These are phyloP conservation scores for Xyrichtys novacula DNA, from an alignment of 2,797 vertebrate genomes.

Conservation along the genomic window DNA sequence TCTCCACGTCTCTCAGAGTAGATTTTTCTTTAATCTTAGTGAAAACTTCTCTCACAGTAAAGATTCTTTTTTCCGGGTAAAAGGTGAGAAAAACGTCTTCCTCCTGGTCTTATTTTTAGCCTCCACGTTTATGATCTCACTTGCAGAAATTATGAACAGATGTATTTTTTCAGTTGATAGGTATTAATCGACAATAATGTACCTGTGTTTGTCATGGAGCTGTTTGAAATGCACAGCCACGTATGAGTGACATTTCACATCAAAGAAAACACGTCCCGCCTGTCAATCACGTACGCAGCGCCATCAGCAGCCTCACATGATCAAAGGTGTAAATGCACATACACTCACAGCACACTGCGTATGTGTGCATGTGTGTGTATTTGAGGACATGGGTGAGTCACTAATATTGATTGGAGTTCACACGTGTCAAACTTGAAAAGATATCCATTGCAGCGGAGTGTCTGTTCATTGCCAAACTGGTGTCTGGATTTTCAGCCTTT, in stretches of 20 bases:
- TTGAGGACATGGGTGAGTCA: conserved; percentile 9
- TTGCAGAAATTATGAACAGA: conserved; percentile 9
- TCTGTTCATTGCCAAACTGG: conserved; percentile 1
- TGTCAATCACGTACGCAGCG: conserved; percentile 2
- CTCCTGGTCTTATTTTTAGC: conserved; percentile 2
- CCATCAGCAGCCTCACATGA: background rate
- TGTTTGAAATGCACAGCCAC: conserved; percentile 5
- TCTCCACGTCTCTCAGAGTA: background rate
- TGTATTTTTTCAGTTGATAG: background rate
- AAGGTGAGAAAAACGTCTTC: conserved; percentile 24
- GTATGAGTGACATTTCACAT: conserved; percentile 45
- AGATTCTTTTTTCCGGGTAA: background rate
- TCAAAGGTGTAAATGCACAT: conserved; percentile 16
- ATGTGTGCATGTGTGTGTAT: conserved; percentile 1
- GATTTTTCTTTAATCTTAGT: conserved; percentile 3
- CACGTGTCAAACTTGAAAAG: background rate
- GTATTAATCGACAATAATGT: conserved; percentile 7
- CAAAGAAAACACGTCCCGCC: conserved; percentile 19
- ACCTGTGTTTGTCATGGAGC: background rate
- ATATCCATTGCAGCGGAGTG: background rate
- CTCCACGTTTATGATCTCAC: conserved; percentile 1
- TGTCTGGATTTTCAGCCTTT: conserved; percentile 6
- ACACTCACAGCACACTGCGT: background rate
- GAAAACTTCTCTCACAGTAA: conserved; percentile 13
- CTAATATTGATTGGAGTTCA: conserved; percentile 25